Base-by-base conservation (phyloP, 2,113 vertebrate genomes). In the Gulo gulo region DNA sequence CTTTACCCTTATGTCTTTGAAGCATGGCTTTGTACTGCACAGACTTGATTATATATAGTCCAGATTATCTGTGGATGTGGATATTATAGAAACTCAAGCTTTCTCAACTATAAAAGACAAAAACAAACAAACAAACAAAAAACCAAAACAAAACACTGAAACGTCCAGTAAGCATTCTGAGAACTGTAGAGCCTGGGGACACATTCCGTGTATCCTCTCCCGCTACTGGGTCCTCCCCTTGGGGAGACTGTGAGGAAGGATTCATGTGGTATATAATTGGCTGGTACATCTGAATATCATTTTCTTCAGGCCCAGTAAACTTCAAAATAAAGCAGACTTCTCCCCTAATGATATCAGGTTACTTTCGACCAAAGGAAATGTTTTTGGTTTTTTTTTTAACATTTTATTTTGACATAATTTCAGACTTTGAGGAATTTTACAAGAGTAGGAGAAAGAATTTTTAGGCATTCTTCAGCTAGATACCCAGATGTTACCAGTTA, bases 1-100 rank as follows among this genome's bases (percentile, higher is more conserved):
- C 92, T 36, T 97, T 63, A 63, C 78, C 63, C 94, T 97, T 45
- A 83, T 82, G 10, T 94, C 11, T 92, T 96, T 97, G 65, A 85
- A 82, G 31, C 93, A 71, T 98, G 93, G 67, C 97, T 97, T 96
- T 95, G 87, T 85, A 52, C 20, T 3, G 9, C 63, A 20, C 73
- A 11, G 12, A 18, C 82, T 93, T 90, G 97, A 90, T 96, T 92
- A 76, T 85, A 93, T 78, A 59, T 7, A 85, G 63, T 86, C 71
- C 85, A 93, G n/a, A 96, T 67, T 93, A 95, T 98, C 88, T 95
- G 47, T 80, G 57, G 52, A 14, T 95, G 42, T 80, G 50, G 45
- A 21, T 47, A 34, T 91, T 45, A 61, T 0, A 83, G 81, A 91
- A 36, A 57, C 91, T 71, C 21, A 36, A 39, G 39, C 84, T 74